Evolutionary conservation across 2,888 invertebrate species (phyloP).

Genomic region (Malachius bipustulatus): DNA sequence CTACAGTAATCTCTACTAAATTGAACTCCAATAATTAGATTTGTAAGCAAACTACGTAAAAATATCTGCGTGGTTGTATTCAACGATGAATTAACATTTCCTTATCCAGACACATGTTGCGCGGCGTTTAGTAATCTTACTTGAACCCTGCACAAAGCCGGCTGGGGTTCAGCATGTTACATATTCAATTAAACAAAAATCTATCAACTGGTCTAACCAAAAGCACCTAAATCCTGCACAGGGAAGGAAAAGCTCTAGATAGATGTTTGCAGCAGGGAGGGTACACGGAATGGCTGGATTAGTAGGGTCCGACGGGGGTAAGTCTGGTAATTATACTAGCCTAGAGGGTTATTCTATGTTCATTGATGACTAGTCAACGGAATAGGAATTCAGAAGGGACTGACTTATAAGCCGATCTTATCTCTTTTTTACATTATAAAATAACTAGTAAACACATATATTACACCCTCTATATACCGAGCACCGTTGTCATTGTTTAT

Average conservation of each 20-base stretch:
- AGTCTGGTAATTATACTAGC: conserved; percentile 35
- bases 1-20: no score
- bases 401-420: conserved; percentile 33
- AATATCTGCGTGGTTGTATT: conserved; percentile 1
- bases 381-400: conserved; percentile 21
- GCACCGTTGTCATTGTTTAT: no score
- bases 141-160: conserved; percentile 33
- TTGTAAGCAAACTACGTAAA: no score
- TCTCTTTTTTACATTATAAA: conserved; percentile 30
- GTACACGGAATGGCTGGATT: conserved; percentile 33
- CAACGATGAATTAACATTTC: conserved; percentile 25
- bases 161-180: conserved; percentile 40
- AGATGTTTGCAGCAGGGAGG: conserved; percentile 18
- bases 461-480: no score
- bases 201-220: conserved; percentile 43
- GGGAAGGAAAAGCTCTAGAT: conserved; percentile 28
- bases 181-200: conserved; percentile 65
- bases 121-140: conserved; percentile 33
- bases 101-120: conserved; percentile 37
- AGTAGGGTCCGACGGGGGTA: conserved; percentile 30
- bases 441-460: conserved; percentile 10
- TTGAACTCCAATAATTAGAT: no score
- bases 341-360: conserved; percentile 34
- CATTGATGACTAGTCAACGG: conserved; percentile 32
- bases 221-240: conserved; percentile 35